These are phyloP conservation scores for Dunckerocampus dactyliophorus DNA, from an alignment of 2,113 vertebrate species.

Conservation along the genomic window DNA sequence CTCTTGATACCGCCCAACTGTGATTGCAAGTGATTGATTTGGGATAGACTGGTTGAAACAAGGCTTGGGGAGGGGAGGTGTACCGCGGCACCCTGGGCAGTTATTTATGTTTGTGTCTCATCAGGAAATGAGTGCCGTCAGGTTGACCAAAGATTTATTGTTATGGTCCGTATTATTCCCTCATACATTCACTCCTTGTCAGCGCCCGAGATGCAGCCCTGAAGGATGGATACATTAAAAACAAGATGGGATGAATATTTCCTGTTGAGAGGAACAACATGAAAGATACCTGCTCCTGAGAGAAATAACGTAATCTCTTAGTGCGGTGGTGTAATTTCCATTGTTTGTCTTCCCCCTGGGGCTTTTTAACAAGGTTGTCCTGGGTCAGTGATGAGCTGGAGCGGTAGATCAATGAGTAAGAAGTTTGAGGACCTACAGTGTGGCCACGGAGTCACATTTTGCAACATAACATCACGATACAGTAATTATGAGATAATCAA, in stretches of 20 bases:
- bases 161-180: conserved; percentile 31
- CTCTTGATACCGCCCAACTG: conserved; percentile 7
- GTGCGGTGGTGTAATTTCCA: conserved; percentile 8
- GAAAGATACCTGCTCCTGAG: conserved; percentile 45
- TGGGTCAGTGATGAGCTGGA: conserved; percentile 37
- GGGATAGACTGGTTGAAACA: conserved; percentile 42
- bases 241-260: conserved; percentile 43
- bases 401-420: conserved; percentile 42
- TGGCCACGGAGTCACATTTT: conserved; percentile 1
- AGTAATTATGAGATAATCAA: background rate
- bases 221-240: conserved; percentile 41
- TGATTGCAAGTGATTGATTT: conserved; percentile 47
- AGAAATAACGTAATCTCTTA: conserved; percentile 24
- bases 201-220: conserved; percentile 15
- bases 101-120: conserved; percentile 48
- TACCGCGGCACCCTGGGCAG: background rate
- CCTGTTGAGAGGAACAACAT: conserved; percentile 32
- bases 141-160: conserved; percentile 45
- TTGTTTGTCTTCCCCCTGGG: conserved; percentile 29
- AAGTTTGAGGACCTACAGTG: conserved; percentile 16
- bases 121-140: conserved; percentile 45
- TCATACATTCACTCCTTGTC: conserved; percentile 40
- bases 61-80: conserved; percentile 5
- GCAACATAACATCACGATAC: background rate
- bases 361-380: conserved; percentile 50